Conservation (phyloP, 2,797 vertebrate genomes). For the Spinus olivaceus region DNA sequence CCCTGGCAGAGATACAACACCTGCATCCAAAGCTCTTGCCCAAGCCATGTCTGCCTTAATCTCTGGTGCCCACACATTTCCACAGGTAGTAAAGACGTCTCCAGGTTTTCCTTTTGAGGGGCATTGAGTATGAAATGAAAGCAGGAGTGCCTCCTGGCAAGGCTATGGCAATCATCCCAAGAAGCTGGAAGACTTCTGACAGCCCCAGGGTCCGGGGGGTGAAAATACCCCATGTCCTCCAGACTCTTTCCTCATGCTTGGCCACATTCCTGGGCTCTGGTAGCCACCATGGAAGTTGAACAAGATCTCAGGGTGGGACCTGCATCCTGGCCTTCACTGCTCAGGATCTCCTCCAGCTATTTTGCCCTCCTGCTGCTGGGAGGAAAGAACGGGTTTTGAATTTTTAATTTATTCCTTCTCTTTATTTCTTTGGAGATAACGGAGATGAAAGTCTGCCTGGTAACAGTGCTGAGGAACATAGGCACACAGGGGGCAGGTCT, state of each 20-base stretch:
- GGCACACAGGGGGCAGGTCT: not conserved
- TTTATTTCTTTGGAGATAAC: not conserved
- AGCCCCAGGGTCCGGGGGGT: not conserved
- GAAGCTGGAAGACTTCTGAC: not conserved
- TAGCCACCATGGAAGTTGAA: not conserved
- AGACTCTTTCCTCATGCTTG: not conserved
- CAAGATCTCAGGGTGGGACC: not conserved
- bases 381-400: not conserved
- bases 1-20: not conserved
- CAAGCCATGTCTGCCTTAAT: not conserved
- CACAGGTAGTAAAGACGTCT: not conserved
- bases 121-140: not conserved
- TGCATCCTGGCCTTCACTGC: not conserved
- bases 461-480: not conserved
- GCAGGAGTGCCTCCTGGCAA: not conserved
- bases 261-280: not conserved
- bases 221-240: not conserved
- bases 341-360: not conserved
- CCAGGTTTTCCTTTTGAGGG: not conserved
- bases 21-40: not conserved
- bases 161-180: not conserved
- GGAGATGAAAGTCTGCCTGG: constrained; percentile 13
- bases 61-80: not conserved
- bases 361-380: not conserved
- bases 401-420: constrained; percentile 17